These are phyloP conservation scores for Drosophila subobscura DNA, from an alignment of 1,140 invertebrate genomes.

Conservation along the genomic window DNA sequence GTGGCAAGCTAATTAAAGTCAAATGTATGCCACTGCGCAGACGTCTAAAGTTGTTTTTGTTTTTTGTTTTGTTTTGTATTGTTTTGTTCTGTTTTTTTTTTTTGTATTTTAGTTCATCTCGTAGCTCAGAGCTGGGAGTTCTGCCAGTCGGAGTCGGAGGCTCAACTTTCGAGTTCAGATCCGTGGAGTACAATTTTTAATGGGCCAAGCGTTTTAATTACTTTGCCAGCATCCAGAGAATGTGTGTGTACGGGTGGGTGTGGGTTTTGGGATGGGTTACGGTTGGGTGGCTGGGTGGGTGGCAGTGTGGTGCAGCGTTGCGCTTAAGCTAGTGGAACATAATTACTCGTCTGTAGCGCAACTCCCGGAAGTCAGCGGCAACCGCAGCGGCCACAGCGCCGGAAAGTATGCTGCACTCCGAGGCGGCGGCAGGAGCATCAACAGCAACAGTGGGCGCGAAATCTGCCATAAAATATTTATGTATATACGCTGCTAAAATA, in stretches of 20 bases:
- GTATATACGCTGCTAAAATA: constrained; percentile 27
- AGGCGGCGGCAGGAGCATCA: constrained; percentile 29
- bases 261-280: constrained; percentile 13
- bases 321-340: constrained; percentile 80
- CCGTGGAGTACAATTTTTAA: constrained; percentile 78
- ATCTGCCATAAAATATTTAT: constrained; percentile 76
- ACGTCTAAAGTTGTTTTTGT: constrained; percentile 75
- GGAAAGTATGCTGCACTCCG: constrained; percentile 67
- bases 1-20: constrained; percentile 69
- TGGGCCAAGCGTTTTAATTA: constrained; percentile 82
- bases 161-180: constrained; percentile 78
- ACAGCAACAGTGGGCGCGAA: constrained; percentile 54
- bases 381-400: constrained; percentile 60
- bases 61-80: constrained; percentile 58
- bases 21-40: constrained; percentile 72
- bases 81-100: constrained; percentile 35
- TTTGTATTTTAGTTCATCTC: constrained; percentile 20
- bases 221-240: constrained; percentile 47
- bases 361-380: constrained; percentile 74
- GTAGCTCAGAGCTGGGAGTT: background rate
- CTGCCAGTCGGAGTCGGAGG: constrained; percentile 47
- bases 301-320: constrained; percentile 27
- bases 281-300: constrained; percentile 8
- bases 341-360: constrained; percentile 76
- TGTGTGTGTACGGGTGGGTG: constrained; percentile 15